phyloP scores from a whole-genome alignment of 2,797 vertebrate genomes.

The Lutjanus campechanus region DNA sequence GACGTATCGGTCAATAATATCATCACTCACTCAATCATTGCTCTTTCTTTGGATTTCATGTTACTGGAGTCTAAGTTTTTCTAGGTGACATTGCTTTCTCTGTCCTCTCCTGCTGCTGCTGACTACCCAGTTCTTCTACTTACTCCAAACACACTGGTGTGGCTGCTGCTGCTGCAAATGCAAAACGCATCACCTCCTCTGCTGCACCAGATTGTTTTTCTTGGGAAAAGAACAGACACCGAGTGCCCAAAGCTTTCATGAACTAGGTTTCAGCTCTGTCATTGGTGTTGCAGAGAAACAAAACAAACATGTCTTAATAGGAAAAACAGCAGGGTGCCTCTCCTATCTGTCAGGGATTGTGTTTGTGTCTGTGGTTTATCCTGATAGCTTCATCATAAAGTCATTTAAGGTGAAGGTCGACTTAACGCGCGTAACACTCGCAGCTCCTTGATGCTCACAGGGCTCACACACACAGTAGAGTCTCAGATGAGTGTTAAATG shows the following conservation, averaged over 20 bases:
- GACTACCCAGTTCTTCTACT: not conserved
- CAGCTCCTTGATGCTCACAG: not conserved
- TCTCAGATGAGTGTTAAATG: slow-evolving; percentile 17
- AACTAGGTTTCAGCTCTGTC: not conserved
- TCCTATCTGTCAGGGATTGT: not conserved
- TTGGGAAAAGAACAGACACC: not conserved
- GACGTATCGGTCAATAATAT: not conserved
- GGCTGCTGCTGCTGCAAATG: slow-evolving; percentile 11
- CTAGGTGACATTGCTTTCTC: not conserved
- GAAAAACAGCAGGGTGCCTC: not conserved
- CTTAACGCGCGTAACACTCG: not conserved
- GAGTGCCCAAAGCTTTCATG: not conserved
- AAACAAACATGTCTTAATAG: not conserved
- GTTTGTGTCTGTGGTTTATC: not conserved
- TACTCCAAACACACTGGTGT: not conserved
- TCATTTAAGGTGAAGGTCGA: slow-evolving; percentile 39
- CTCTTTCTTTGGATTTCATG: not conserved
- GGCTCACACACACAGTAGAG: not conserved
- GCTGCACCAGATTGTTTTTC: slow-evolving; percentile 16
- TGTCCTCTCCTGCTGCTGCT: not conserved
- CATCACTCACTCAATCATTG: no score
- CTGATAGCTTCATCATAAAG: not conserved
- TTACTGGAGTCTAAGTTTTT: not conserved
- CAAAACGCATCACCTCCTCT: slow-evolving; percentile 9
- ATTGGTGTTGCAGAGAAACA: not conserved